Evolutionary conservation across 2,113 vertebrate genomes (phyloP), one percentile per base, ranked within the genome.

Genomic region (Rhinolophus sinicus): DNA sequence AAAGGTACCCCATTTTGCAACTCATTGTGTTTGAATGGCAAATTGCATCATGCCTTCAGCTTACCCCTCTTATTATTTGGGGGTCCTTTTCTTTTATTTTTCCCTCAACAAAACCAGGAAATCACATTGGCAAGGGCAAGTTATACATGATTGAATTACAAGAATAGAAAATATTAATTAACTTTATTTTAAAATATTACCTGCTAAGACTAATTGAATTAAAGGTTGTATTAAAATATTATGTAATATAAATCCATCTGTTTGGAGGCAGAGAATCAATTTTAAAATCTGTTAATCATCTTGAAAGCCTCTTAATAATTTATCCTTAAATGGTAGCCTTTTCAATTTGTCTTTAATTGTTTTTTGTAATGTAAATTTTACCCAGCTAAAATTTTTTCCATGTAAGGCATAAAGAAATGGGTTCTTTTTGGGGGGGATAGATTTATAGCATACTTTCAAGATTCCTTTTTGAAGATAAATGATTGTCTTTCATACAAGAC

Each of bases 301-400:
- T 94, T 94, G 91, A 95, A 94, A 97, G 13, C 73, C 50, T 94
- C 35, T 93, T 90, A 97, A 87, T 95, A 84, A 92, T 96, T 93
- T 94, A 87, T 97, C 54, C 76, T 60, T 95, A 90, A 94, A 82
- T 65, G 47, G 30, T 73, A 73, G 33, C 73, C 93, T 95, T 97
- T 96, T 82, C 62, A 96, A 91, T 82, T 94, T 95, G 70, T 85
- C 92, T 87, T 94, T 93, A 90, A 93, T 80, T 95, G 60, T 90
- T 95, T 94, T 93, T 85, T 93, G 88, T 90, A 96, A 97, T 38
- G 30, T 30, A 88, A 69, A 96, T 97, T 96, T 94, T 85, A 95
- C 56, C 35, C 56, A 94, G 47, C 76, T 97, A 94, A 54, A 91
- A 80, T 60, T 86, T 94, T 96, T 88, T 69, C 50, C 65, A 85